Evolutionary conservation across 2,888 invertebrate species (phyloP), one percentile per base, ranked within the genome.

Genomic region (Corbicula japonica): DNA sequence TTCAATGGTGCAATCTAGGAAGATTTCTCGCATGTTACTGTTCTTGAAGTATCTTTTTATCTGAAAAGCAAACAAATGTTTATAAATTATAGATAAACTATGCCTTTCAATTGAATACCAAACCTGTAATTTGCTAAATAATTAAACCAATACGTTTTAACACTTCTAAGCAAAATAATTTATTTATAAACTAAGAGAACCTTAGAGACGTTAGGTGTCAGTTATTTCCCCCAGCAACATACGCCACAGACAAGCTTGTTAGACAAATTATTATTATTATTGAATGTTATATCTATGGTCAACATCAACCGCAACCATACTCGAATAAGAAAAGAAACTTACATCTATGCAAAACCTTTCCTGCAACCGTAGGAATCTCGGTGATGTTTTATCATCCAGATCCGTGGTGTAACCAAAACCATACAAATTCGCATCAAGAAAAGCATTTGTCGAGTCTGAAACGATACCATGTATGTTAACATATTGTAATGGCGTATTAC

Each of bases 261-360:
- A n/a, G 48, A 48, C 21, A 48, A 48, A 8, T 48, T 15, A 48
- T 4, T 48, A 15, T 48, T 23, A 4, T 48, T 48, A 8, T 8
- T n/a, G 23, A 26, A 8, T 4, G 1, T 48, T 8, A 48, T 8
- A 48, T 10, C 8, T 12, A 8, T 46, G 46, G 18, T 15, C 18
- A 46, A 15, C 5, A 18, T 5, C 18, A 46, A 46, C 46, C 3
- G 8, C 21, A 23, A 48, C 23, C 48, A 3, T n/a, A 58, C 12
- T 34, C 30, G 15, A n/a, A 41, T 62, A 34, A 2, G 41, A 38
- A 41, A 1, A 62, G 3, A 50, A 3, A 63, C 79, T 70, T 78
- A 87, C 87, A 72, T 87, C 85, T 60, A 73, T 76, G 76, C 87
- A 87, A 63, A 87, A 87, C 52, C 80, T 50, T 12, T 63, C 63